Conservation (phyloP, 1,140 invertebrate species). For the Microplitis mediator region DNA sequence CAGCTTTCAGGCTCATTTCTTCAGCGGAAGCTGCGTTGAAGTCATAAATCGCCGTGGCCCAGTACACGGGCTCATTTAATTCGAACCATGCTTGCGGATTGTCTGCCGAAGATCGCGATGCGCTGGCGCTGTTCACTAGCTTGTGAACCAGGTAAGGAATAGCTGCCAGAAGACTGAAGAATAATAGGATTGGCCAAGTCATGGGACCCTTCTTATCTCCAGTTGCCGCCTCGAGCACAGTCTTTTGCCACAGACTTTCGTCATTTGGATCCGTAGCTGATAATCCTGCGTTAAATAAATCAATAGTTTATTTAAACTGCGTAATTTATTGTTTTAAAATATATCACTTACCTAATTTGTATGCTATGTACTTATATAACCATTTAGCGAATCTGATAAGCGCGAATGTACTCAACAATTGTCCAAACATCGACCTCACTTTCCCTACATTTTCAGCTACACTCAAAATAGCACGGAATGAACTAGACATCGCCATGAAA, state of each 20-base stretch:
- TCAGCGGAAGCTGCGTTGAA: conserved; percentile 74
- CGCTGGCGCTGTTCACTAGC: conserved; percentile 66
- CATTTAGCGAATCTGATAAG: conserved; percentile 79
- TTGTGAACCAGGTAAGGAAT: conserved; percentile 92
- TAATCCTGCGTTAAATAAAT: conserved; percentile 40
- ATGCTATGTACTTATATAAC: conserved; percentile 76
- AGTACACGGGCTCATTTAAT: conserved; percentile 74
- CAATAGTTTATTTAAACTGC: neutral
- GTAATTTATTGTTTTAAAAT: neutral
- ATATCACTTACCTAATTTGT: conserved; percentile 67
- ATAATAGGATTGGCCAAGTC: conserved; percentile 77
- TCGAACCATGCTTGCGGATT: conserved; percentile 56
- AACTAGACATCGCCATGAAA: conserved; percentile 91
- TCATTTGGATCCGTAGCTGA: conserved; percentile 60
- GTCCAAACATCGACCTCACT: conserved; percentile 79
- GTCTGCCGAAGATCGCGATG: conserved; percentile 53
- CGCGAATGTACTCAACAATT: conserved; percentile 85
- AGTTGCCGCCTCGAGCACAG: conserved; percentile 47
- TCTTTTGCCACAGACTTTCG: conserved; percentile 53
- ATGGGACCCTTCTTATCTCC: conserved; percentile 54
- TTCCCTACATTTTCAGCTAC: conserved; percentile 93
- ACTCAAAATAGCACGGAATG: conserved; percentile 91
- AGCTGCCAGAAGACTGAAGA: conserved; percentile 84
- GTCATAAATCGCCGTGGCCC: conserved; percentile 76
- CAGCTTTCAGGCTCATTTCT: conserved; percentile 79